Evolutionary conservation across 2,888 invertebrate species (phyloP).

Genomic region (Scrobipalpa atriplicella): DNA sequence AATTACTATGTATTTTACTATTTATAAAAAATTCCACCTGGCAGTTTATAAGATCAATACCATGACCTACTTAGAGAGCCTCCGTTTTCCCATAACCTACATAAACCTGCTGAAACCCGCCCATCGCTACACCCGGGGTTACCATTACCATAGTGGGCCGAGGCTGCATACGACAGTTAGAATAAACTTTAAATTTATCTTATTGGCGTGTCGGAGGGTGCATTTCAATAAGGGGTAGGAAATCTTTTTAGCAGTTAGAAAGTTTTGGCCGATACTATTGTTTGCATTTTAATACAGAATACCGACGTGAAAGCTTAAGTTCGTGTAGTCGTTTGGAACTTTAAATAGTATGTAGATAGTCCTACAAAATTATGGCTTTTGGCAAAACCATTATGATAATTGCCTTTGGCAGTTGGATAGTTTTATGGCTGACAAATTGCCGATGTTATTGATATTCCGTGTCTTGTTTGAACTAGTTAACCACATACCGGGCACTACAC

Average conservation of each 20-base stretch:
- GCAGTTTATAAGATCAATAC: background rate
- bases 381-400: background rate
- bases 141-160: background rate
- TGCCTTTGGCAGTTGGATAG: conserved; percentile 7
- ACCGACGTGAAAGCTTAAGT: too few relatives aligned
- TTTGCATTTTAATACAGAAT: too few relatives aligned
- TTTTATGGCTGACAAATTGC: conserved; percentile 9
- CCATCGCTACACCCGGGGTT: background rate
- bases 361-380: background rate
- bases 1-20: too few relatives aligned
- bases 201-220: conserved; percentile 5
- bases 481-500: conserved; percentile 11
- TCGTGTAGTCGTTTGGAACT: too few relatives aligned
- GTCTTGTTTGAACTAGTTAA: conserved; percentile 16
- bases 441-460: conserved; percentile 15
- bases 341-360: background rate
- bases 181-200: conserved; percentile 13
- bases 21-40: background rate
- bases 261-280: too few relatives aligned
- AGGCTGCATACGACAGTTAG: background rate
- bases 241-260: background rate
- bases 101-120: conserved; percentile 1
- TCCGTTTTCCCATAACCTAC: conserved; percentile 21
- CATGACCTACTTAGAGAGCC: conserved; percentile 3
- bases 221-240: conserved; percentile 2